A percentile compares a stretch with the other conserved stretches of the same genome.
Evolutionary conservation across 1,140 invertebrate genomes (phyloP).

Genomic region (Drosophila novamexicana): DNA sequence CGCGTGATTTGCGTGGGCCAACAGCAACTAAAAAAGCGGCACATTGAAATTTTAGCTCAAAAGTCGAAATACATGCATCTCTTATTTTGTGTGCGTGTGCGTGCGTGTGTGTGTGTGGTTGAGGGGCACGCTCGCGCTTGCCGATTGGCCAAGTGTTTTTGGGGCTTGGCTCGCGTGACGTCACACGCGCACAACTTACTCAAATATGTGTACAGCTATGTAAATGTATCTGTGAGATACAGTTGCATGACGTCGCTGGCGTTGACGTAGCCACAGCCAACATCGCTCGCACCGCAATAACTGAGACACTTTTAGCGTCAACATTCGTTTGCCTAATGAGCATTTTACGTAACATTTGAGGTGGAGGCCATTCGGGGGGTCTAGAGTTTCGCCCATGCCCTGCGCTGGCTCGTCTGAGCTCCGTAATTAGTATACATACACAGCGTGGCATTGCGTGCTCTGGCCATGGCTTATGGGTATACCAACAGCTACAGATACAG

Average conservation of each 20-base stretch:
- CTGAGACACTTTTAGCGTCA: constrained; percentile 47
- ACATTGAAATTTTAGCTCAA: constrained; percentile 32
- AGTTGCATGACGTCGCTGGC: constrained; percentile 51
- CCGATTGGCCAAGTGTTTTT: constrained; percentile 70
- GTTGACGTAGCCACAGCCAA: constrained; percentile 49
- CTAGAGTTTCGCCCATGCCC: constrained; percentile 34
- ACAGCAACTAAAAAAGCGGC: constrained; percentile 49
- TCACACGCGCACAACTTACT: constrained; percentile 61
- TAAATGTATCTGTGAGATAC: constrained; percentile 56
- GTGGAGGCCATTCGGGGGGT: not conserved
- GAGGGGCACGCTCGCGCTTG: constrained; percentile 59
- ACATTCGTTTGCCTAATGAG: constrained; percentile 55
- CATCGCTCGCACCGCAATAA: constrained; percentile 6
- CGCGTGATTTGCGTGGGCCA: constrained; percentile 67
- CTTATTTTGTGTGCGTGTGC: not conserved
- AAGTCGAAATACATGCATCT: constrained; percentile 38
- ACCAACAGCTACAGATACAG: constrained; percentile 8
- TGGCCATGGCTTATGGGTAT: constrained; percentile 27
- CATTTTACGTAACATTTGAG: constrained; percentile 55
- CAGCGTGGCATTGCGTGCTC: constrained; percentile 56
- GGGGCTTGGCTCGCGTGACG: constrained; percentile 77
- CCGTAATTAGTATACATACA: constrained; percentile 48
- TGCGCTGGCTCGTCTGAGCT: constrained; percentile 21
- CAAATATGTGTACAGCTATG: constrained; percentile 15
- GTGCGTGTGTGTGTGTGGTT: constrained; percentile 10